Evolutionary conservation across 2,113 vertebrate genomes (phyloP).

Genomic region (Salvelinus alpinus): DNA sequence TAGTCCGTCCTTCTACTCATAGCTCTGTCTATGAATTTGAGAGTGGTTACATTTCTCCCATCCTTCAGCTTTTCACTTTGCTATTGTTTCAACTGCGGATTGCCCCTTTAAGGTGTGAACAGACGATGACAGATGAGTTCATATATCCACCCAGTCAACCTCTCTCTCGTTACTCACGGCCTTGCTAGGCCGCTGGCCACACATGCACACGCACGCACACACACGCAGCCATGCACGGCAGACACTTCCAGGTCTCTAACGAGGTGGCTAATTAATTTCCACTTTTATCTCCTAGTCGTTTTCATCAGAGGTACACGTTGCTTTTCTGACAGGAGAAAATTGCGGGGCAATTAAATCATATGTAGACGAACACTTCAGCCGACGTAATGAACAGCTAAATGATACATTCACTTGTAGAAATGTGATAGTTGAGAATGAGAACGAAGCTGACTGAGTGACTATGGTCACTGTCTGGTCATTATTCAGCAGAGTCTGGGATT

Average conservation of each 20-base stretch:
- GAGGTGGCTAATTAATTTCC: constrained; percentile 82
- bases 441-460: constrained; percentile 21
- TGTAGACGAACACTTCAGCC: constrained; percentile 77
- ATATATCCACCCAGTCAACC: too few species aligned
- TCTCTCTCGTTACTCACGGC: background rate
- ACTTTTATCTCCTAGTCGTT: constrained; percentile 64
- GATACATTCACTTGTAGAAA: constrained; percentile 70
- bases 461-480: constrained; percentile 7
- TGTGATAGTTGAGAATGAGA: constrained; percentile 52
- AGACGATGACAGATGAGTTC: too few species aligned
- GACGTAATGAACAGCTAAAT: constrained; percentile 76
- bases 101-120: too few species aligned
- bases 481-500: background rate
- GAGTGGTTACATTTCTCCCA: too few species aligned
- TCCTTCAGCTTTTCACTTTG: too few species aligned
- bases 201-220: constrained; percentile 2
- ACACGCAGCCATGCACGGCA: constrained; percentile 26
- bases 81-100: too few species aligned
- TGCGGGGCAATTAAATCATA: constrained; percentile 82
- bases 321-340: constrained; percentile 82
- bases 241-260: constrained; percentile 79
- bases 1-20: too few species aligned
- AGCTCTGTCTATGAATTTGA: too few species aligned
- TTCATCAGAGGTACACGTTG: constrained; percentile 74
- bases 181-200: background rate